These are phyloP conservation scores for Baronia brevicornis DNA, from an alignment of 2,888 invertebrate species.

Conservation along the genomic window DNA sequence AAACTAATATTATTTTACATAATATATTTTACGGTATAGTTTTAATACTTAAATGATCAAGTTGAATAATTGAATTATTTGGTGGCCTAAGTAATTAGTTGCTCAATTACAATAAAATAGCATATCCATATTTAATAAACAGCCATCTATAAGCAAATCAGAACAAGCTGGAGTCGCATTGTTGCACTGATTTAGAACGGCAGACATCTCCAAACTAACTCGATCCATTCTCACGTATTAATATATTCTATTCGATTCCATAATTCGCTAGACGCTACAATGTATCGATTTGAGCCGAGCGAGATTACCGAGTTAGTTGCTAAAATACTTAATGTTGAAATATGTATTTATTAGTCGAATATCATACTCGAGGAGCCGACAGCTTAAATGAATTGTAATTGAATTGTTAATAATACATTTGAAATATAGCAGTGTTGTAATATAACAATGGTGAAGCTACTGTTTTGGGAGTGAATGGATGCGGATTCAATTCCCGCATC, in stretches of 20 bases:
- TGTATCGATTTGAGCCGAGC: slow-evolving; percentile 63
- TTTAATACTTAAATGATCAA: too few relatives aligned
- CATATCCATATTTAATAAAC: slow-evolving; percentile 36
- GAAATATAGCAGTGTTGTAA: background rate
- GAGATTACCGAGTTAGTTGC: slow-evolving; percentile 34
- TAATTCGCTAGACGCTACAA: slow-evolving; percentile 55
- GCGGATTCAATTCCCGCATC: too few relatives aligned
- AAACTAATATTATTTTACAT: too few relatives aligned
- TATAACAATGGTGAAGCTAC: too few relatives aligned
- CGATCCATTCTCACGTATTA: slow-evolving; percentile 68
- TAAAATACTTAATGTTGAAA: slow-evolving; percentile 19
- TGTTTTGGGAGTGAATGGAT: too few relatives aligned
- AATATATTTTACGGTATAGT: too few relatives aligned
- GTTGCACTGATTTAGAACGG: slow-evolving; percentile 63
- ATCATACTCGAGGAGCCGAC: too few relatives aligned
- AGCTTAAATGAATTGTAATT: too few relatives aligned
- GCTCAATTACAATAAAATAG: background rate
- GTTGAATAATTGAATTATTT: too few relatives aligned
- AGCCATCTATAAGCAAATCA: slow-evolving; percentile 58
- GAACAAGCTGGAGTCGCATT: slow-evolving; percentile 61
- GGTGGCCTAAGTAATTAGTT: too few relatives aligned
- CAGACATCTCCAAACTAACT: slow-evolving; percentile 70
- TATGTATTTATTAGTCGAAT: slow-evolving; percentile 12
- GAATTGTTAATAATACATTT: slow-evolving; percentile 2
- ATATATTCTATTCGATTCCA: slow-evolving; percentile 71